Percentiles rank a stretch among this genome's conserved stretches.
Conservation (phyloP, 2,797 vertebrate genomes). For the Rhinophrynus dorsalis region DNA sequence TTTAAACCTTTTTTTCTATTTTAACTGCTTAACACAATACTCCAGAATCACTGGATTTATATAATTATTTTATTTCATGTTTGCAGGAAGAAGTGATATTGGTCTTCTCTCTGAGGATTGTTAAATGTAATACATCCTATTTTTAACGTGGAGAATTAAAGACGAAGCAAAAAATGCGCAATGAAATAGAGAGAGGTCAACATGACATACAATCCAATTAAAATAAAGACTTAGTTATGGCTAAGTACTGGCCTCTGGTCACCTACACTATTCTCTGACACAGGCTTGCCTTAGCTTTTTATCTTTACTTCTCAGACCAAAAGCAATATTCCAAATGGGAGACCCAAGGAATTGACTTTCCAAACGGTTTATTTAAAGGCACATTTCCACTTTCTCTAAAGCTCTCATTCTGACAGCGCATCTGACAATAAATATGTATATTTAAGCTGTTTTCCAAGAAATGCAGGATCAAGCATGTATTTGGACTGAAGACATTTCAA, state of each 20-base stretch:
- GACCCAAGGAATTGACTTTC: neutral
- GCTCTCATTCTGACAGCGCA: too few species aligned
- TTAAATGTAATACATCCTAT: constrained; percentile 12
- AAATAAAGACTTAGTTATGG: constrained; percentile 6
- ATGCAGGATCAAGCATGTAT: too few species aligned
- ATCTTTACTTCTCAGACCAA: constrained; percentile 12
- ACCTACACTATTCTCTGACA: neutral
- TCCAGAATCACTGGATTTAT: too few species aligned
- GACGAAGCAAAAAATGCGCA: neutral
- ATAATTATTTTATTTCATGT: too few species aligned
- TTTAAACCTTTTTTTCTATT: too few species aligned
- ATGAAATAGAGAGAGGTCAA: constrained; percentile 24
- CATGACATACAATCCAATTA: constrained; percentile 28
- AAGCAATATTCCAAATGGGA: constrained; percentile 1
- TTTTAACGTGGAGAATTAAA: constrained; percentile 7
- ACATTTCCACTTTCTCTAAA: too few species aligned
- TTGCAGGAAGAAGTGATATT: too few species aligned
- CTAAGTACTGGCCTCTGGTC: neutral
- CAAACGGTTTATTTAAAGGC: too few species aligned
- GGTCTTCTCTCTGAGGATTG: neutral
- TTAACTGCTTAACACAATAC: too few species aligned
- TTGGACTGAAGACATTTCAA: too few species aligned
- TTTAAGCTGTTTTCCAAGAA: too few species aligned
- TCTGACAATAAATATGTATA: too few species aligned
- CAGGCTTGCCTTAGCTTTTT: constrained; percentile 4